Conservation (phyloP, 2,113 vertebrate genomes). For the Brachypteracias leptosomus region DNA sequence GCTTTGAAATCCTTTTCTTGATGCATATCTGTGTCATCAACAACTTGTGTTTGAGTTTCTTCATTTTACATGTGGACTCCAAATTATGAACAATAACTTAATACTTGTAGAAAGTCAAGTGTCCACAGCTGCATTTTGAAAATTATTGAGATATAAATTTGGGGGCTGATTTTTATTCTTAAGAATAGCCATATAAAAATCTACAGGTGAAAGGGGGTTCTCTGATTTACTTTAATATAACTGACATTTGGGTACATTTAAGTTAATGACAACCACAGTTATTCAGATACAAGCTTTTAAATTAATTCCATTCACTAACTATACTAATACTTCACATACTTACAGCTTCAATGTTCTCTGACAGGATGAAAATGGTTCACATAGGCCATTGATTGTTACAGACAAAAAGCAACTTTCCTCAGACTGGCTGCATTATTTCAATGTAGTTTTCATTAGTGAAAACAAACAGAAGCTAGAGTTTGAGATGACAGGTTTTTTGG, state of each 20-base stretch:
- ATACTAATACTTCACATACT: background rate
- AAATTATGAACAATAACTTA: background rate
- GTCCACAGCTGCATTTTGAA: background rate
- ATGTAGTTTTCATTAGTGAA: constrained; percentile 1
- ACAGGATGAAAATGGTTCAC: background rate
- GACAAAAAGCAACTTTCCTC: background rate
- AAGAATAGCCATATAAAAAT: background rate
- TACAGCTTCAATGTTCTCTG: background rate
- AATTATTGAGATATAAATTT: background rate
- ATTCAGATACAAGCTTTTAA: background rate
- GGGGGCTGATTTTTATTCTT: background rate
- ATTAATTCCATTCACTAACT: background rate
- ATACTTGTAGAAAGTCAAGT: background rate
- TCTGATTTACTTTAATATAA: background rate
- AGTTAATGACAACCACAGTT: background rate
- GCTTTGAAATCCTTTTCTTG: background rate
- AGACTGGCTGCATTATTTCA: background rate
- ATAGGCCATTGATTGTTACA: background rate
- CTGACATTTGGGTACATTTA: background rate
- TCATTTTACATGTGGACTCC: background rate
- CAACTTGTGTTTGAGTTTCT: background rate
- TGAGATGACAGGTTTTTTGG: background rate
- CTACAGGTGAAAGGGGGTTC: background rate
- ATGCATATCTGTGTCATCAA: background rate
- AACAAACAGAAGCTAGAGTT: background rate